phyloP scores from a whole-genome alignment of 2,113 vertebrate species.

The Bujurquina vittata region DNA sequence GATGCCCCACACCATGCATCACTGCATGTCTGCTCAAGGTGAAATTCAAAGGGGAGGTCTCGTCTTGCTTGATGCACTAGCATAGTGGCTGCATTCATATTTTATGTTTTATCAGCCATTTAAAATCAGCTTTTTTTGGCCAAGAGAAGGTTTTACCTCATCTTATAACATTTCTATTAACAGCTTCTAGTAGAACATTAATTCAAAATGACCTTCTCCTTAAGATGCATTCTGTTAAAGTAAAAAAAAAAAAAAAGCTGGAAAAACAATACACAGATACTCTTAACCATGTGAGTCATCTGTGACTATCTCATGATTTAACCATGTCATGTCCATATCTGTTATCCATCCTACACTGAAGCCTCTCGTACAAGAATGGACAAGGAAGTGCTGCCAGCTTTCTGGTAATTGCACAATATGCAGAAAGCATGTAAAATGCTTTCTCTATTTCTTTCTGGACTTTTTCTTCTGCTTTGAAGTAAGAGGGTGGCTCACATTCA shows the following conservation, averaged over 20 bases:
- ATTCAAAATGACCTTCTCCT: neutral
- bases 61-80: neutral
- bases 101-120: neutral
- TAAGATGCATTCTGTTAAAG: neutral
- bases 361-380: neutral
- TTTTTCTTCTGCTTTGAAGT: constrained; percentile 14
- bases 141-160: neutral
- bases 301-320: constrained; percentile 55
- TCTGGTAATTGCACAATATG: constrained; percentile 29
- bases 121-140: neutral
- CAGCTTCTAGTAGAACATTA: neutral
- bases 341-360: constrained; percentile 28
- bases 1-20: constrained; percentile 17
- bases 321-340: constrained; percentile 52
- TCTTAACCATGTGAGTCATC: constrained; percentile 19
- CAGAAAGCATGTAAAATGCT: constrained; percentile 10
- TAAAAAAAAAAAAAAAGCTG: neutral
- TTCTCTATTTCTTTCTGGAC: neutral
- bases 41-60: neutral
- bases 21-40: constrained; percentile 26
- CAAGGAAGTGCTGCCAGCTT: constrained; percentile 10
- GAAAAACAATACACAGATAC: neutral
- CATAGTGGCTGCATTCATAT: neutral
- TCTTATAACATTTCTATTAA: neutral
- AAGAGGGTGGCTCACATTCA: neutral